These are phyloP conservation scores for Galendromus occidentalis DNA, from an alignment of 1,140 invertebrate species.

Conservation along the genomic window DNA sequence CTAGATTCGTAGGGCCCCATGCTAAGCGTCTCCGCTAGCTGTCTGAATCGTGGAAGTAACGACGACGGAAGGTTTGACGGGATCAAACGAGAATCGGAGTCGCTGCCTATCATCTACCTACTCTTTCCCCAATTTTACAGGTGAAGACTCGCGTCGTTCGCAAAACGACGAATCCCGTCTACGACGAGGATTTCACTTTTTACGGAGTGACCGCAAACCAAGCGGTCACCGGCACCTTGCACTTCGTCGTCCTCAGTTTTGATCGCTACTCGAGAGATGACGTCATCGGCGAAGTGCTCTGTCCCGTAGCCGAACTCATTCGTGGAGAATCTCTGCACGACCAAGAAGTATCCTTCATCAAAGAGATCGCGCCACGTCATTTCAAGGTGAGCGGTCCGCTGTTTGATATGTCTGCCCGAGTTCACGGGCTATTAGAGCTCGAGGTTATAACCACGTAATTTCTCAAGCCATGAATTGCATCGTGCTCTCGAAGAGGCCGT, in stretches of 20 bases:
- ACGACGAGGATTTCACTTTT: conserved; percentile 91
- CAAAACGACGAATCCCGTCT: conserved; percentile 74
- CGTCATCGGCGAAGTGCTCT: conserved; percentile 89
- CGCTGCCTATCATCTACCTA: too few species aligned
- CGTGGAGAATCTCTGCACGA: conserved; percentile 41
- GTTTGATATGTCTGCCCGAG: too few species aligned
- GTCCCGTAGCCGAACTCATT: conserved; percentile 54
- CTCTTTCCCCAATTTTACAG: conserved; percentile 4
- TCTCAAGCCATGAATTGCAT: too few species aligned
- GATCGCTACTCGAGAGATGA: conserved; percentile 91
- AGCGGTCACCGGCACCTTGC: conserved; percentile 60
- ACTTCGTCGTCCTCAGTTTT: conserved; percentile 86
- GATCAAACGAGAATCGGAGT: too few species aligned
- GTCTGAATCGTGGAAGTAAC: too few species aligned
- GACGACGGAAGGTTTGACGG: too few species aligned
- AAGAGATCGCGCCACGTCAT: conserved; percentile 64
- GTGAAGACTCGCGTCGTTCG: conserved; percentile 75
- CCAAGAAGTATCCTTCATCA: conserved; percentile 33
- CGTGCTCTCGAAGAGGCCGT: too few species aligned
- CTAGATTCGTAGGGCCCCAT: too few species aligned
- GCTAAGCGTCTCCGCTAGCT: too few species aligned
- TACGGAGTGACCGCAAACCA: conserved; percentile 69
- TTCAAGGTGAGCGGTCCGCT: conserved; percentile 42
- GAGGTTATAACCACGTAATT: too few species aligned
- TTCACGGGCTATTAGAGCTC: too few species aligned